These are phyloP conservation scores for Xiphorhynchus elegans DNA, from an alignment of 2,113 vertebrate genomes.

Conservation along the genomic window DNA sequence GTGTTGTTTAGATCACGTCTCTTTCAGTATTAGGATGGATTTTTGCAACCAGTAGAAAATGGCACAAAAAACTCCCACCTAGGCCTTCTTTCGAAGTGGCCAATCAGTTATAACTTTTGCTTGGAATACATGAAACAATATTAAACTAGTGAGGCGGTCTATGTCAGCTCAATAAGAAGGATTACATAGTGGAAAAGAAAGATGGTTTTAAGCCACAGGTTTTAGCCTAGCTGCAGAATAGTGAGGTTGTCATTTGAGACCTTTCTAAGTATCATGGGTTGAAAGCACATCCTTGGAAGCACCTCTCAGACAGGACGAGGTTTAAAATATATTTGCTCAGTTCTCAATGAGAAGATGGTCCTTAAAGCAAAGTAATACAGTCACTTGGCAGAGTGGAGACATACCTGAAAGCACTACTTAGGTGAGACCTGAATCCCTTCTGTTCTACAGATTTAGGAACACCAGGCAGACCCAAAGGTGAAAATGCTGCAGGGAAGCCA, in stretches of 20 bases:
- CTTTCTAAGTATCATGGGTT: not conserved
- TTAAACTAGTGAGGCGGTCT: not conserved
- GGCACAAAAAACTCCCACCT: not conserved
- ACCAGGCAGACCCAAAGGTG: not conserved
- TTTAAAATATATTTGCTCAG: not conserved
- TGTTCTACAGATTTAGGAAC: not conserved
- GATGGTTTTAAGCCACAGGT: not conserved
- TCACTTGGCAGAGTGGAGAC: not conserved
- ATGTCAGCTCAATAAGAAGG: not conserved
- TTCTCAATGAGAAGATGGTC: not conserved
- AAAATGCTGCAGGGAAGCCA: not conserved
- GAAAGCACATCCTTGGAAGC: not conserved
- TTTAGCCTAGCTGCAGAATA: not conserved
- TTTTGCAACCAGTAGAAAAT: not conserved
- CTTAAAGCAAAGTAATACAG: not conserved
- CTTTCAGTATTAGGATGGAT: not conserved
- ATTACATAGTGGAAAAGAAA: not conserved
- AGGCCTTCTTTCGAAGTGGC: not conserved
- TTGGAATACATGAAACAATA: not conserved
- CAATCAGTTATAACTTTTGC: not conserved
- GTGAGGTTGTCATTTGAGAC: accelerated
- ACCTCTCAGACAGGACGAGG: not conserved
- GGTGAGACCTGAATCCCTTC: not conserved
- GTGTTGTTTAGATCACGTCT: accelerated
- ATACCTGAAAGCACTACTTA: not conserved